Base-by-base conservation (phyloP, 2,113 vertebrate genomes). In the Pteruthius melanotis region DNA sequence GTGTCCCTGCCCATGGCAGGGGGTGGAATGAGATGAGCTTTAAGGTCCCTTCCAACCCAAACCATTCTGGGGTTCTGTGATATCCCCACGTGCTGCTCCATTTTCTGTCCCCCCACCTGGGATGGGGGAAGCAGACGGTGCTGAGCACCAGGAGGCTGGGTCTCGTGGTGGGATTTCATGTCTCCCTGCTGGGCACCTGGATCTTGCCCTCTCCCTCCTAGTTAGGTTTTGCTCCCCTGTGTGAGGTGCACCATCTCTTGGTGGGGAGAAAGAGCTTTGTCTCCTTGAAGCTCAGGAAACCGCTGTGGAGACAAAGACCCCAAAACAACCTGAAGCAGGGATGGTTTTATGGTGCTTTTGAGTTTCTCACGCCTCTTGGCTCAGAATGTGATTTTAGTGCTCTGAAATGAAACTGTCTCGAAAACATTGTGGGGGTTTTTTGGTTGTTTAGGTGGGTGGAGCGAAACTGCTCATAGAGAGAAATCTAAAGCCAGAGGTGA, bases 261-360 rank as follows among this genome's bases (percentile, higher is more conserved):
- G 27, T 76, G 39, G 54, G 59, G 57, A 61, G 37, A 44, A 64
- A 52, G 61, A 75, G 57, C 61, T 82, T 71, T 63, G 89, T 79
- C 44, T 88, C 23, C 82, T 52, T 14, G 44, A 81, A 47, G 79
- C 72, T 89, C 89, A 89, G 91, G 92, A 90, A 95, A 61, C 66
- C 17, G 3, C 63, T 4, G 27, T 65, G 44, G 59, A 76, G 79
- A 79, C 39, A 85, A 65, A 91, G 87, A 19, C 75, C 65, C 87
- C 90, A 66, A 1, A 82, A 19, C 54, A 44, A 19, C 42, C 39
- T 1, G 0, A 45, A 53, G 65, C 40, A 63, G 35, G 40, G 77
- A 30, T 4, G 49, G 65, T 53, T 83, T 90, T 23, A 3, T 30
- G 20, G 15, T 9, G 50, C 68, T 83, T 49, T 5, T 1, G 5